These are phyloP conservation scores for Elgaria multicarinata DNA, from an alignment of 2,113 vertebrate genomes.

Conservation along the genomic window DNA sequence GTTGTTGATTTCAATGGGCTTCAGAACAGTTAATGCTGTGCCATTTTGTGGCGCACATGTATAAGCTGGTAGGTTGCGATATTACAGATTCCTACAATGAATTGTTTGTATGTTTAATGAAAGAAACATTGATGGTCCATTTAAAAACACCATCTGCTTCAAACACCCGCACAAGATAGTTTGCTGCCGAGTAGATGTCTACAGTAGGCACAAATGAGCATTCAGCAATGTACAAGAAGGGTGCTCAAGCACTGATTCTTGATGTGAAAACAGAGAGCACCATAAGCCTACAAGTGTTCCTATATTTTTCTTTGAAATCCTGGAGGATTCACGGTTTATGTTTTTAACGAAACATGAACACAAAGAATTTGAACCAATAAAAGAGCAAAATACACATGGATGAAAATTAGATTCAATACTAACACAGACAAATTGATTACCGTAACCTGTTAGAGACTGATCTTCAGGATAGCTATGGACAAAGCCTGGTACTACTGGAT, in stretches of 20 bases:
- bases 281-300: background rate
- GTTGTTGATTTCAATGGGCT: too few species aligned
- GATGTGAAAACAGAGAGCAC: background rate
- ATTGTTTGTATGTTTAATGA: too few species aligned
- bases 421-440: background rate
- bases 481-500: background rate
- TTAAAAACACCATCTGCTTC: background rate
- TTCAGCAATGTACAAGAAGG: background rate
- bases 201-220: background rate
- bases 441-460: background rate
- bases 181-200: background rate
- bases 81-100: too few species aligned
- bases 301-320: background rate
- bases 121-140: background rate
- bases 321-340: background rate
- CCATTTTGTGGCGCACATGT: background rate
- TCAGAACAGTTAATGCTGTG: background rate
- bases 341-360: background rate
- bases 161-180: background rate
- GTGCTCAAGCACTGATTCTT: background rate
- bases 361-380: background rate
- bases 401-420: background rate
- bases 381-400: background rate
- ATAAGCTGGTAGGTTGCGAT: too few species aligned
- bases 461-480: background rate